These are phyloP conservation scores for Ornithorhynchus anatinus DNA, from an alignment of 2,113 vertebrate species.

Conservation along the genomic window DNA sequence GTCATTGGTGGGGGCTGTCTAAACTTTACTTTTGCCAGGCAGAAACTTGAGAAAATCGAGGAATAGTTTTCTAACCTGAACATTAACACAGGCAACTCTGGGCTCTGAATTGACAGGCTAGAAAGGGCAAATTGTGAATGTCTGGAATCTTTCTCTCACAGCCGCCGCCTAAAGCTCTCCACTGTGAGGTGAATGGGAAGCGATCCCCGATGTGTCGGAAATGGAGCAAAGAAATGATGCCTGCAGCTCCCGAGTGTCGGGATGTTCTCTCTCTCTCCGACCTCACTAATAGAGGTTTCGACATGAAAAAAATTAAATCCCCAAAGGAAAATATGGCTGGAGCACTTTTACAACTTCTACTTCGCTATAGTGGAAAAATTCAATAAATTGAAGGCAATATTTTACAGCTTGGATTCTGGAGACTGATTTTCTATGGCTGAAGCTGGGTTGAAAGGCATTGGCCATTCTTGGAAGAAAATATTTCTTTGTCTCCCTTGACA, in stretches of 20 bases:
- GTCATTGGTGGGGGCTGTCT: neutral
- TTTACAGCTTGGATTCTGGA: neutral
- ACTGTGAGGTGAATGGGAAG: neutral
- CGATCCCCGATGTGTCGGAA: neutral
- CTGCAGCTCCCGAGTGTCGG: too few species aligned
- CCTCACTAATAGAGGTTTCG: neutral
- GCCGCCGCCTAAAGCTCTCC: neutral
- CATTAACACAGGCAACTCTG: rapidly evolving
- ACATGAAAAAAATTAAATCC: neutral
- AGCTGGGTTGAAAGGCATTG: rapidly evolving
- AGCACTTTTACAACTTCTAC: neutral
- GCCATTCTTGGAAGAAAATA: rapidly evolving
- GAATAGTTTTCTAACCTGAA: neutral
- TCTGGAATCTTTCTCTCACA: neutral
- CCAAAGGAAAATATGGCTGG: neutral
- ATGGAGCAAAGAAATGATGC: neutral
- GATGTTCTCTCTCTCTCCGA: rapidly evolving
- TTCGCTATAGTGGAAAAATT: neutral
- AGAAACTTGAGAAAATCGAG: too few species aligned
- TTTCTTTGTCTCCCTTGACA: neutral
- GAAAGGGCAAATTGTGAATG: neutral
- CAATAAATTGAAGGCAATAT: rapidly evolving
- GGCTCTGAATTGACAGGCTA: neutral
- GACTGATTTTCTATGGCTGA: neutral
- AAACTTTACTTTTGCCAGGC: too few species aligned